Evolutionary conservation across 2,888 invertebrate genomes (phyloP).

Genomic region (Branchinecta sandiegonensis): DNA sequence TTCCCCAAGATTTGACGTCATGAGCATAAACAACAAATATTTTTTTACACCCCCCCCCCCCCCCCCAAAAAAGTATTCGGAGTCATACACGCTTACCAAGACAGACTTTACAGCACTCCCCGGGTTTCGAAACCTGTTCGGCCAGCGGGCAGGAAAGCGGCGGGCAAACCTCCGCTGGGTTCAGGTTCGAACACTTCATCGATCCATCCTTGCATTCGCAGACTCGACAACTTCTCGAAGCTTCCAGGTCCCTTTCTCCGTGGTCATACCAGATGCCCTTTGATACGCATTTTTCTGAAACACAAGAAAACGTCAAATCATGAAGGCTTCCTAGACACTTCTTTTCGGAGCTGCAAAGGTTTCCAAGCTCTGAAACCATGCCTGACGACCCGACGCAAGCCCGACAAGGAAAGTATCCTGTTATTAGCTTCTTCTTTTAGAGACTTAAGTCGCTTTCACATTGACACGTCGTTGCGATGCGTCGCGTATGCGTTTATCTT

Average conservation of each 20-base stretch:
- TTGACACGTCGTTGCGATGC: no score
- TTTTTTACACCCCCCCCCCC: no score
- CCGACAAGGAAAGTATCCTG: no score
- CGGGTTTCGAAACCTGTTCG: slow-evolving; percentile 64
- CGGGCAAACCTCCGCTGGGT: slow-evolving; percentile 59
- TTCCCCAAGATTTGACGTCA: no score
- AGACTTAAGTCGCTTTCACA: no score
- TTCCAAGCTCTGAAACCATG: no score
- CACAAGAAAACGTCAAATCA: slow-evolving; percentile 22
- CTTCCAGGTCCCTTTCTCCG: slow-evolving; percentile 48
- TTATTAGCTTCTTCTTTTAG: no score
- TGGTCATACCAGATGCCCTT: slow-evolving; percentile 59
- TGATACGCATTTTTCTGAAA: slow-evolving; percentile 54
- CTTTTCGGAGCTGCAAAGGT: no score
- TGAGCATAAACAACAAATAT: no score
- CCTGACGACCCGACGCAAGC: no score
- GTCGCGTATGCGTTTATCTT: no score
- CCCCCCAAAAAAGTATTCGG: neutral
- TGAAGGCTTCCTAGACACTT: no score
- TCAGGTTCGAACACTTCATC: slow-evolving; percentile 58
- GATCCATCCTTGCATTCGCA: slow-evolving; percentile 69
- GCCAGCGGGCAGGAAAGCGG: slow-evolving; percentile 56
- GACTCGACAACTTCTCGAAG: slow-evolving; percentile 59
- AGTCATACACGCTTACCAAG: slow-evolving; percentile 45
- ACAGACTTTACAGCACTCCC: slow-evolving; percentile 79